phyloP scores from a whole-genome alignment of 2,797 vertebrate species.

The Meriones psammophilus region DNA sequence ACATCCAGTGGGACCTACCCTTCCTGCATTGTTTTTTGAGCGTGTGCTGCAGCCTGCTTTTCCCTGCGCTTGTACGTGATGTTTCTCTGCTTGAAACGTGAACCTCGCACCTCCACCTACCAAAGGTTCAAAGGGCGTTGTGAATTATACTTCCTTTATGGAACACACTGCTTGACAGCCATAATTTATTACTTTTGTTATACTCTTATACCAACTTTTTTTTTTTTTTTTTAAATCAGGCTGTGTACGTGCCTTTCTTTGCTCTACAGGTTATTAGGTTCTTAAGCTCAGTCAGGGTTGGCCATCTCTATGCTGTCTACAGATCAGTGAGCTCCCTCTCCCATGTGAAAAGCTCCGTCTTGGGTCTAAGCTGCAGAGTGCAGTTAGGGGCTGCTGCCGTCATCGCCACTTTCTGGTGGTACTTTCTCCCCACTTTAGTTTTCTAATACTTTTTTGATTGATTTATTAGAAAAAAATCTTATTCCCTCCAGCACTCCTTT shows the following conservation, averaged over 20 bases:
- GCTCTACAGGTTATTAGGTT: neutral
- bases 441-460: slow-evolving; percentile 32
- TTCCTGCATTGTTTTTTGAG: slow-evolving; percentile 54
- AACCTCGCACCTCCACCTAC: slow-evolving; percentile 62
- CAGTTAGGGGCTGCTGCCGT: neutral
- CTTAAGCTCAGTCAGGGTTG: neutral
- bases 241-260: slow-evolving; percentile 16
- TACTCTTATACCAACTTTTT: slow-evolving; percentile 23
- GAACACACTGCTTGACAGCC: neutral
- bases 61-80: slow-evolving; percentile 49
- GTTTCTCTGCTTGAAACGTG: slow-evolving; percentile 62
- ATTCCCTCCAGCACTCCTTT: slow-evolving; percentile 49
- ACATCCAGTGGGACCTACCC: slow-evolving; percentile 29
- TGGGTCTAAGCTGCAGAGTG: neutral
- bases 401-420: neutral
- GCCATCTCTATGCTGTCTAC: neutral
- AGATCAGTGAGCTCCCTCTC: neutral
- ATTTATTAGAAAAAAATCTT: slow-evolving; percentile 54
- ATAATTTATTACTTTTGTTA: slow-evolving; percentile 56
- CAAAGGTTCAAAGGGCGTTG: slow-evolving; percentile 77
- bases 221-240: neutral
- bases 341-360: neutral
- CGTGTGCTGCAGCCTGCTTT: slow-evolving; percentile 42
- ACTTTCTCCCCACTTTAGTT: neutral
- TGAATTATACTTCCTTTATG: slow-evolving; percentile 64